A percentile compares a stretch with the other conserved stretches of the same genome.
phyloP scores from a whole-genome alignment of 1,140 invertebrate species.

The Trachymyrmex septentrionalis region DNA sequence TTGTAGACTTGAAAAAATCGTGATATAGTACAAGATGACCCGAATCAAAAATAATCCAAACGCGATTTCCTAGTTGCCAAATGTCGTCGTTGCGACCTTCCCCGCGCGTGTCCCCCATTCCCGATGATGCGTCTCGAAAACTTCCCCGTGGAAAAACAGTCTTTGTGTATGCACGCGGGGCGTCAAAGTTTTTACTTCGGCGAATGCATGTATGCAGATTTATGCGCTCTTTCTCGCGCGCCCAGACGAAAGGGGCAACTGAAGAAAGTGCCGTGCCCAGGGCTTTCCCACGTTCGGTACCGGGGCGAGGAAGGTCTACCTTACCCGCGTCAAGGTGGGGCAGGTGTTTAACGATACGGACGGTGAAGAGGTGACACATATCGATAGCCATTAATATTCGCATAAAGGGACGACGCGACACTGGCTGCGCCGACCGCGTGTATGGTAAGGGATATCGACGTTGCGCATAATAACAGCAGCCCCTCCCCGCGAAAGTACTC shows the following conservation, averaged over 20 bases:
- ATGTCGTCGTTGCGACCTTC: conserved; percentile 1
- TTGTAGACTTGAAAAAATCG: background rate
- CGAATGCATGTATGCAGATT: conserved; percentile 85
- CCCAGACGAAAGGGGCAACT: conserved; percentile 66
- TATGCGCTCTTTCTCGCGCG: conserved; percentile 82
- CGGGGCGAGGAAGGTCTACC: conserved; percentile 68
- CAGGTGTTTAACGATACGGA: conserved; percentile 76
- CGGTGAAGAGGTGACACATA: conserved; percentile 71
- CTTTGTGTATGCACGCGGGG: conserved; percentile 71
- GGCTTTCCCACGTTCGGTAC: conserved; percentile 81
- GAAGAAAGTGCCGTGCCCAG: conserved; percentile 64
- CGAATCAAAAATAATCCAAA: conserved; percentile 30
- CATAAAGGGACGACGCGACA: conserved; percentile 51
- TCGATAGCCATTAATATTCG: conserved; percentile 73
- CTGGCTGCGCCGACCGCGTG: conserved; percentile 10
- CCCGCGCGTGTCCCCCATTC: conserved; percentile 19
- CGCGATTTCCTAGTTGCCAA: conserved; percentile 29
- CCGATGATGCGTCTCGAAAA: conserved; percentile 48
- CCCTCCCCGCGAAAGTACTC: conserved; percentile 35
- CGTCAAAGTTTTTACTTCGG: conserved; percentile 82
- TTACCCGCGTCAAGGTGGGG: conserved; percentile 65
- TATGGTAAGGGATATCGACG: conserved; percentile 15
- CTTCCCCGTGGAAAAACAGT: conserved; percentile 69
- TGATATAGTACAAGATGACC: background rate
- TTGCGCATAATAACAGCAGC: conserved; percentile 23